Conservation (phyloP, 2,888 invertebrate species). For the Clivina fossor region DNA sequence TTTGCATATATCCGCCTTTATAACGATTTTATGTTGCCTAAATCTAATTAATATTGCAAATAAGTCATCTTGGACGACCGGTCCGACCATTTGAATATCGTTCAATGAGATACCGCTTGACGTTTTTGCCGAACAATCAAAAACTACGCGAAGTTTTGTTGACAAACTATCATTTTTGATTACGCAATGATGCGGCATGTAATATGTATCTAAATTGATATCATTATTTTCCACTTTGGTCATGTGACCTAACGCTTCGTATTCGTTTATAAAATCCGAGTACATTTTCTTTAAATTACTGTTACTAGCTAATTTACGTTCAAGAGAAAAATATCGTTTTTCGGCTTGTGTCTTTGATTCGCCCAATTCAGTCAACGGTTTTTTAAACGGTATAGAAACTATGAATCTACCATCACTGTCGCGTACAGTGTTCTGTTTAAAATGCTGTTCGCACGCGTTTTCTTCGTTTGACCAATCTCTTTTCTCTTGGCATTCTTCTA, state of each 20-base stretch:
- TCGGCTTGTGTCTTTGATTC: background rate
- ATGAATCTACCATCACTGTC: background rate
- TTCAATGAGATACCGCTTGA: conserved; percentile 6
- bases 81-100: conserved; percentile 17
- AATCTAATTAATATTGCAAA: conserved; percentile 21
- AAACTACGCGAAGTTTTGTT: conserved; percentile 10
- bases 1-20: conserved; percentile 24
- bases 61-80: conserved; percentile 26
- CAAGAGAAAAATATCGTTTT: background rate
- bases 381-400: background rate
- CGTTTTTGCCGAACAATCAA: conserved; percentile 1
- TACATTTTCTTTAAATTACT: background rate
- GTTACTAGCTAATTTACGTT: conserved; percentile 1
- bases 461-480: background rate
- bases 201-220: background rate
- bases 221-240: too few relatives aligned
- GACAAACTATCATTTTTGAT: conserved; percentile 4
- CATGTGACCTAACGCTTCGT: conserved; percentile 7
- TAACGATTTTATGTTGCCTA: conserved; percentile 8
- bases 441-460: background rate
- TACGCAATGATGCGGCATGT: conserved; percentile 11
- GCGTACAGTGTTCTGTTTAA: background rate
- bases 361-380: background rate
- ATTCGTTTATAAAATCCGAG: background rate
- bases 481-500: conserved; percentile 4